Conservation (phyloP, 2,888 invertebrate genomes). For the Monopis laevigella region DNA sequence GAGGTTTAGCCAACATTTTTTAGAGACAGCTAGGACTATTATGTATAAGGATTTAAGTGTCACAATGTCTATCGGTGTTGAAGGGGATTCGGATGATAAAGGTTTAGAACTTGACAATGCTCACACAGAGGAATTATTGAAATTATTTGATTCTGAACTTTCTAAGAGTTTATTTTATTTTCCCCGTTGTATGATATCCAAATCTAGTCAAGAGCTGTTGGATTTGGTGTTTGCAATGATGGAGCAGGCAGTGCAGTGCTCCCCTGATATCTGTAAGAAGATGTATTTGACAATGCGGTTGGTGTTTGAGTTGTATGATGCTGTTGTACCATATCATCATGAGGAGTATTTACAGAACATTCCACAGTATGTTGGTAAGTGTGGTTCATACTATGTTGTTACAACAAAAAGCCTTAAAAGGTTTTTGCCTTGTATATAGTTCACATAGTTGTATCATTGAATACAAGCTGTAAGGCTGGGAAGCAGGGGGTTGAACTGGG, state of each 20-base stretch:
- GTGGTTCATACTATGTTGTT: no score
- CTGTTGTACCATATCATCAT: conserved; percentile 82
- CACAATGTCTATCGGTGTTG: conserved; percentile 68
- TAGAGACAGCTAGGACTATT: conserved; percentile 73
- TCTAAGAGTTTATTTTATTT: conserved; percentile 57
- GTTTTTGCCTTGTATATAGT: no score
- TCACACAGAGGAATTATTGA: conserved; percentile 41
- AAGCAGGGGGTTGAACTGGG: no score
- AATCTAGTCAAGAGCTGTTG: conserved; percentile 71
- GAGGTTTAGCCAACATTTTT: conserved; percentile 77
- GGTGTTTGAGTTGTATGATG: conserved; percentile 80
- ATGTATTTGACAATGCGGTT: conserved; percentile 76
- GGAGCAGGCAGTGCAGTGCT: conserved; percentile 70
- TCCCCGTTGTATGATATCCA: conserved; percentile 68
- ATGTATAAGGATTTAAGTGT: conserved; percentile 86
- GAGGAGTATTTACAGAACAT: conserved; percentile 81
- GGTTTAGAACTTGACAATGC: no score
- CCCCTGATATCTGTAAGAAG: conserved; percentile 69
- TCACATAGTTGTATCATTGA: no score
- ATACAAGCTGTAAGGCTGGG: no score
- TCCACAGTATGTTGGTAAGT: conserved; percentile 85
- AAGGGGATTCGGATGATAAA: conserved; percentile 26
- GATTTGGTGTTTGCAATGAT: conserved; percentile 72
- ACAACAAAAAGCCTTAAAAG: no score
- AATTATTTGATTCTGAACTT: conserved; percentile 45